Evolutionary conservation across 1,140 invertebrate species (phyloP).

Genomic region (Atta colombica): DNA sequence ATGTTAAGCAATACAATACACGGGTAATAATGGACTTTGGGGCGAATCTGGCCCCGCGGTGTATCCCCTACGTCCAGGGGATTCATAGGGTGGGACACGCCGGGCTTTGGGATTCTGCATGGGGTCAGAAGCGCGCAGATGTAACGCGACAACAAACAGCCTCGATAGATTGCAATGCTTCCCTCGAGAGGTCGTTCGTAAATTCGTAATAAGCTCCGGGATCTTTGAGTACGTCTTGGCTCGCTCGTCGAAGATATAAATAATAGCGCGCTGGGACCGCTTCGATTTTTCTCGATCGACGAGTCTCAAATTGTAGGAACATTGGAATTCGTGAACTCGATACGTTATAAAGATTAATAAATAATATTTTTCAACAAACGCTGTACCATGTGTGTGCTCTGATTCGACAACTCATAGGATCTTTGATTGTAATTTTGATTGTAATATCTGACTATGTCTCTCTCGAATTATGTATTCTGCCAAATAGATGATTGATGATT

Average conservation of each 20-base stretch:
- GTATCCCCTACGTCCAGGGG: slow-evolving; percentile 69
- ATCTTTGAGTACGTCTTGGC: slow-evolving; percentile 56
- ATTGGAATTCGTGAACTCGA: neutral
- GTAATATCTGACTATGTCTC: too few relatives aligned
- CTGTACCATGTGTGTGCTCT: too few relatives aligned
- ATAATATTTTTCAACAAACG: too few relatives aligned
- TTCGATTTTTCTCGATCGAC: slow-evolving; percentile 8
- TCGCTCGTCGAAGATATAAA: slow-evolving; percentile 59
- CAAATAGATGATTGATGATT: too few relatives aligned
- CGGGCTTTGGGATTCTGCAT: slow-evolving; percentile 74
- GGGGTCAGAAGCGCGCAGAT: slow-evolving; percentile 83
- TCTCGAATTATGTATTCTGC: too few relatives aligned
- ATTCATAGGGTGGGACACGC: slow-evolving; percentile 75
- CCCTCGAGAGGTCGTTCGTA: slow-evolving; percentile 77
- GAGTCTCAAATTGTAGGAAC: slow-evolving; percentile 43
- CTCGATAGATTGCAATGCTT: slow-evolving; percentile 81
- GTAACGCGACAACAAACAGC: slow-evolving; percentile 86
- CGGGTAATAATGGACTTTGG: slow-evolving; percentile 86
- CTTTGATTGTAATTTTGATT: too few relatives aligned
- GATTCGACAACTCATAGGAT: too few relatives aligned
- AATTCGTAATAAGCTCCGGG: slow-evolving; percentile 77
- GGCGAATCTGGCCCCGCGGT: slow-evolving; percentile 84
- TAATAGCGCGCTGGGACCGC: slow-evolving; percentile 52
- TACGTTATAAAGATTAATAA: neutral
- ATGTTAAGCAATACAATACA: slow-evolving; percentile 87